Evolutionary conservation across 2,797 vertebrate genomes (phyloP).

Genomic region (Galagoides demidoff): DNA sequence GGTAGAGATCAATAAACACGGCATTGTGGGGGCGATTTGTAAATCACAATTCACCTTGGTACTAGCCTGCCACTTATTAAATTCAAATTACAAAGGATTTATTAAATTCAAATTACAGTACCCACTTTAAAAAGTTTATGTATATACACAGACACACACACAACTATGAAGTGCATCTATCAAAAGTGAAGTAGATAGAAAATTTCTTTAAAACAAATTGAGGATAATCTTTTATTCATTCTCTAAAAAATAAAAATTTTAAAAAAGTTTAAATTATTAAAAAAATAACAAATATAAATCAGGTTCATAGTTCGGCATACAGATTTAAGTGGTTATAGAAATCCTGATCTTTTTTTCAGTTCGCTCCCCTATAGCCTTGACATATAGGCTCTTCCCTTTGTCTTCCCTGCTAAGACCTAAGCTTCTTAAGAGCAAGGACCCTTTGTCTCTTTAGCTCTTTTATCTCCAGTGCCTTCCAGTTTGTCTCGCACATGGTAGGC

Average conservation of each 20-base stretch:
- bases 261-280: too few relatives aligned
- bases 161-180: constrained; percentile 5
- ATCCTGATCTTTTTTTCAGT: neutral
- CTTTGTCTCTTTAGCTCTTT: constrained; percentile 19
- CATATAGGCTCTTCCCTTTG: neutral
- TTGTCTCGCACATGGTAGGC: neutral
- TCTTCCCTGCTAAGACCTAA: neutral
- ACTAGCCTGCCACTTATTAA: neutral
- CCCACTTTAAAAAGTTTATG: neutral
- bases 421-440: neutral
- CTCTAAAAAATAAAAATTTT: neutral
- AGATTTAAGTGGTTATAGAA: constrained; percentile 21
- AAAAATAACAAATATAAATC: neutral
- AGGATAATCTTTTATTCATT: neutral
- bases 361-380: neutral
- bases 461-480: neutral
- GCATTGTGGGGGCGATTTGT: neutral
- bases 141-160: neutral
- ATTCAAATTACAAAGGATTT: constrained; percentile 15
- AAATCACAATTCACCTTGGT: neutral
- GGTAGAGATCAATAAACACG: neutral
- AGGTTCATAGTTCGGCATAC: neutral
- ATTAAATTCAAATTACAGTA: constrained; percentile 20
- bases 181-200: neutral
- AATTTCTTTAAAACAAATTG: constrained; percentile 32